Evolutionary conservation across 2,113 vertebrate species (phyloP), one percentile per base, ranked within the genome.

Genomic region (Galeopterus variegatus): DNA sequence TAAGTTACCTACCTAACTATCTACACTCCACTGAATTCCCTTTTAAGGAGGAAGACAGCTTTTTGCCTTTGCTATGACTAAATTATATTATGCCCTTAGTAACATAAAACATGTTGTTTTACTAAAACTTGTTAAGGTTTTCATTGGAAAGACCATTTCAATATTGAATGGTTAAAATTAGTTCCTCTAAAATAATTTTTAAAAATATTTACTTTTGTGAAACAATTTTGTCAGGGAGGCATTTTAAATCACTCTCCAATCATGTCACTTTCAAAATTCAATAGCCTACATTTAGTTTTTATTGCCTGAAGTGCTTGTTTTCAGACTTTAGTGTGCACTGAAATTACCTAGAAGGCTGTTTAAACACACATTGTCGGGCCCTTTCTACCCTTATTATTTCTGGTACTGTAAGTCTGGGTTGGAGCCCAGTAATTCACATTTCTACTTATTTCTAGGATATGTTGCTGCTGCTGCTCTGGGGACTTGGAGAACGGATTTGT

Each of bases 231-330:
- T 33, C 31, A 60, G 41, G 56, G 18, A 48, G 13, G 13, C 26
- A 18, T 87, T 93, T 93, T 19, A 48, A 95, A 83, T 36, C n/a
- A 83, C 33, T 36, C 21, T 82, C 52, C 87, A 60, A 88, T 41
- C 18, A 60, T 8, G 24, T 41, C 50, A 70, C 52, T 62, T 88
- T 87, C 54, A 56, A 73, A n/a, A 76, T 48, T 52, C 72, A 79
- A 48, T 56, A 77, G 58, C 5, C 1, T 45, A 21, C 3, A 3
- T 41, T 54, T 28, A 19, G 2, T 64, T 72, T 88, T 79, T 21
- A 58, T 48, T 83, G 33, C 21, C 4, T 62, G 7, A 4, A 41
- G n/a, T 2, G 10, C 19, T 19, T 4, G 2, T n/a, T 70, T 87
- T 83, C 48, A 72, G 76, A 54, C 2, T 7, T 76, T 36, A 5